Conservation (phyloP, 2,797 vertebrate genomes). For the Brachyalestes nurse region DNA sequence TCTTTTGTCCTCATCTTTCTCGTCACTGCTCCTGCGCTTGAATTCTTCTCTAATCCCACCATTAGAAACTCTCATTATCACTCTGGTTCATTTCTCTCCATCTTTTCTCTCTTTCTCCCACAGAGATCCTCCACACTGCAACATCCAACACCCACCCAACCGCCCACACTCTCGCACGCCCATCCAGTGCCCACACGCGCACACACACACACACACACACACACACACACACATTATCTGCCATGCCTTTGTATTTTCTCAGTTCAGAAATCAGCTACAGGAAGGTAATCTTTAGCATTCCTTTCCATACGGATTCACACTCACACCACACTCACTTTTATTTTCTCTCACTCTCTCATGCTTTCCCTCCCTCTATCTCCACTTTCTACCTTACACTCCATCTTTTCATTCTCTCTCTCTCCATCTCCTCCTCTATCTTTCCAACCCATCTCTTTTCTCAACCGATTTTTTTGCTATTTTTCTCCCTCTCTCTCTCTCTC, state of each 20-base stretch:
- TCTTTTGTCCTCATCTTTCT: slow-evolving; percentile 19
- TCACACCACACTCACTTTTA: too few species aligned
- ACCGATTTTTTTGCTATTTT: too few species aligned
- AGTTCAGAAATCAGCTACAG: neutral
- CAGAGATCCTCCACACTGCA: neutral
- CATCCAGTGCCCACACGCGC: slow-evolving; percentile 24
- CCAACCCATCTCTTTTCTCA: too few species aligned
- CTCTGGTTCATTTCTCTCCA: neutral
- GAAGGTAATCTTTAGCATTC: neutral
- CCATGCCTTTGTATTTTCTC: slow-evolving; percentile 9
- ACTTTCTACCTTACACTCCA: too few species aligned
- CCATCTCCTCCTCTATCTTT: too few species aligned
- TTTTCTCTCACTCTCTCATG: too few species aligned
- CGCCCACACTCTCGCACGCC: slow-evolving; percentile 29
- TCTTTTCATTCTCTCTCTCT: too few species aligned
- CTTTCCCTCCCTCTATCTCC: too few species aligned
- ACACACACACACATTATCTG: neutral
- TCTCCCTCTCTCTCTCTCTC: too few species aligned
- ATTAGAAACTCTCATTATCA: slow-evolving; percentile 13
- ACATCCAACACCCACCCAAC: slow-evolving; percentile 30
- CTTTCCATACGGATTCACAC: neutral
- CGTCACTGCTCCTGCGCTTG: slow-evolving; percentile 43
- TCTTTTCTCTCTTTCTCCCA: slow-evolving; percentile 28
- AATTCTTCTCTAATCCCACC: slow-evolving; percentile 31
- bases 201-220: slow-evolving; percentile 15